A percentile compares a stretch with the other conserved stretches of the same genome.
phyloP scores from a whole-genome alignment of 2,888 invertebrate genomes.

The Lasioglossum oenotherae region DNA sequence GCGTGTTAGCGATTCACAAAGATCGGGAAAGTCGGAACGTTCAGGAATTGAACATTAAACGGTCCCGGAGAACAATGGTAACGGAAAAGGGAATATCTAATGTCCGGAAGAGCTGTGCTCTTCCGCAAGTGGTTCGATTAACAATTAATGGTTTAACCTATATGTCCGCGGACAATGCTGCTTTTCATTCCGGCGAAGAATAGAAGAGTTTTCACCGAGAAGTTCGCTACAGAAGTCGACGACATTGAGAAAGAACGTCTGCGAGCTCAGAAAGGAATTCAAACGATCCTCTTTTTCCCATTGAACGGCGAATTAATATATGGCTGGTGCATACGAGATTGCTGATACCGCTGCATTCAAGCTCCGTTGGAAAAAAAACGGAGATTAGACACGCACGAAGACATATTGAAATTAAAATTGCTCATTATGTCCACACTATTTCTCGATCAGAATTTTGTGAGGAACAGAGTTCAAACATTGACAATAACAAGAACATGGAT shows the following conservation, averaged over 20 bases:
- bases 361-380: background rate
- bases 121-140: background rate
- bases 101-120: background rate
- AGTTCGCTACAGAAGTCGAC: constrained; percentile 5
- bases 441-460: no score
- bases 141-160: background rate
- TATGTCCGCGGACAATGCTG: constrained; percentile 20
- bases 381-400: background rate
- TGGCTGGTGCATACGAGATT: constrained; percentile 3
- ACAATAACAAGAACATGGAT: no score
- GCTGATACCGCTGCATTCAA: background rate
- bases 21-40: background rate
- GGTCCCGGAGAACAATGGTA: background rate
- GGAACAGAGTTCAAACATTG: no score
- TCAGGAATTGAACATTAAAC: constrained; percentile 1
- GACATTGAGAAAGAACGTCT: constrained; percentile 6
- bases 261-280: background rate
- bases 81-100: background rate
- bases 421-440: no score
- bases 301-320: background rate
- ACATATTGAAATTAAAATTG: no score
- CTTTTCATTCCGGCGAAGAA: constrained; percentile 14
- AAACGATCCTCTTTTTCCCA: background rate
- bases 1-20: background rate
- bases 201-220: background rate